These are phyloP conservation scores for Eptatretus burgeri DNA, from an alignment of 2,113 vertebrate genomes.

Conservation along the genomic window DNA sequence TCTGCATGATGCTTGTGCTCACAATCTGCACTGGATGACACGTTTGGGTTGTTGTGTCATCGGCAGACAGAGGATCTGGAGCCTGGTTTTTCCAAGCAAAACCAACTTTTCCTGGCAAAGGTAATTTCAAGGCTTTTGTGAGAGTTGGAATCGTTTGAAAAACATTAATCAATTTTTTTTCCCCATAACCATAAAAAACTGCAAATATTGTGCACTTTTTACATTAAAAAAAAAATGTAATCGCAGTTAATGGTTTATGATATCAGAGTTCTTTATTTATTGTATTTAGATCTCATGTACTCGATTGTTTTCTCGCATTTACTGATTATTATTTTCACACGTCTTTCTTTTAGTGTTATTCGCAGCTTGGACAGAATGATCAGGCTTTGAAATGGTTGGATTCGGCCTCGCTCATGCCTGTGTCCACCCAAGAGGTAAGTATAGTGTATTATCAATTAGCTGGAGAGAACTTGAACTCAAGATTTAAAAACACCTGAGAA, in stretches of 20 bases:
- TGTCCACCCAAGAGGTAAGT: background rate
- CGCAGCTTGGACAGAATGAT: background rate
- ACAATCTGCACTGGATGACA: background rate
- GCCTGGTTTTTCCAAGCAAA: background rate
- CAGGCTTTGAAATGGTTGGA: background rate
- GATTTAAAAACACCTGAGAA: too few relatives aligned
- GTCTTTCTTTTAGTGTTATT: constrained; percentile 2
- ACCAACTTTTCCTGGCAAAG: background rate
- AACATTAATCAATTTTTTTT: background rate
- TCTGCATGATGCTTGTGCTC: background rate
- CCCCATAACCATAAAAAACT: background rate
- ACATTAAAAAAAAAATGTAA: background rate
- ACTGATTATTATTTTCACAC: background rate
- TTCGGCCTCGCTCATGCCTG: background rate
- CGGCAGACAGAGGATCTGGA: constrained; percentile 2
- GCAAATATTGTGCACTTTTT: background rate
- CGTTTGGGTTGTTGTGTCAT: background rate
- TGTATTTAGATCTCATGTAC: background rate
- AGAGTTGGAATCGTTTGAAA: background rate
- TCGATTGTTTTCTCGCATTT: background rate
- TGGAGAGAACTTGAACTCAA: too few relatives aligned
- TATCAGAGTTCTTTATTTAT: background rate
- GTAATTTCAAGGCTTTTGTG: constrained; percentile 1
- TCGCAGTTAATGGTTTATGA: background rate
- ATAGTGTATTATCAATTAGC: too few relatives aligned